Evolutionary conservation across 2,797 vertebrate species (phyloP).

Genomic region (Lagorchestes hirsutus): DNA sequence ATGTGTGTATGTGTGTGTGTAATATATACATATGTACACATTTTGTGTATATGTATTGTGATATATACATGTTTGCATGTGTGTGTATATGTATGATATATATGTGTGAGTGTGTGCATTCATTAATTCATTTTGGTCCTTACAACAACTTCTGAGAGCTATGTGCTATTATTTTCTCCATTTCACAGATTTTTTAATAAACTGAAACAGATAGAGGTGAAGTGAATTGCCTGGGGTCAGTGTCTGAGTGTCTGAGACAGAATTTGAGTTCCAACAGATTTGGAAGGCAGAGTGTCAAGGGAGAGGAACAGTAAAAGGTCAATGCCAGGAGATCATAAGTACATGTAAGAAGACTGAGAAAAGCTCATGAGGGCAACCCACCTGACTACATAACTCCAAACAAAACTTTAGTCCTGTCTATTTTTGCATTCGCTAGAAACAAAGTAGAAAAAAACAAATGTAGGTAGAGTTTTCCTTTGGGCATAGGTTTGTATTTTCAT

Average conservation of each 20-base stretch:
- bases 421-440: constrained; percentile 8
- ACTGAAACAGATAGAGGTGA: neutral
- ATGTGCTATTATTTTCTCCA: neutral
- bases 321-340: neutral
- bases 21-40: too few relatives aligned
- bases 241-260: neutral
- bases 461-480: neutral
- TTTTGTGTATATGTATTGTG: too few relatives aligned
- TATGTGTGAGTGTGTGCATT: too few relatives aligned
- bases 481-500: constrained; percentile 10
- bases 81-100: too few relatives aligned
- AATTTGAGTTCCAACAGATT: neutral
- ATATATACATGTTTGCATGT: too few relatives aligned
- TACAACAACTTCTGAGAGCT: neutral
- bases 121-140: neutral
- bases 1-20: too few relatives aligned
- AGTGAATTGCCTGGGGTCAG: neutral
- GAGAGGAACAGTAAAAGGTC: neutral
- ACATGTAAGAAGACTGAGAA: neutral
- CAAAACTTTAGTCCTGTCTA: neutral
- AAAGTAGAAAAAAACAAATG: neutral
- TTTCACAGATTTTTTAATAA: neutral
- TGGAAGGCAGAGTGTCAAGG: neutral
- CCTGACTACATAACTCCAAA: neutral
- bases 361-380: neutral